These are phyloP conservation scores for Acarapis woodi DNA, from an alignment of 1,140 invertebrate genomes.

Conservation along the genomic window DNA sequence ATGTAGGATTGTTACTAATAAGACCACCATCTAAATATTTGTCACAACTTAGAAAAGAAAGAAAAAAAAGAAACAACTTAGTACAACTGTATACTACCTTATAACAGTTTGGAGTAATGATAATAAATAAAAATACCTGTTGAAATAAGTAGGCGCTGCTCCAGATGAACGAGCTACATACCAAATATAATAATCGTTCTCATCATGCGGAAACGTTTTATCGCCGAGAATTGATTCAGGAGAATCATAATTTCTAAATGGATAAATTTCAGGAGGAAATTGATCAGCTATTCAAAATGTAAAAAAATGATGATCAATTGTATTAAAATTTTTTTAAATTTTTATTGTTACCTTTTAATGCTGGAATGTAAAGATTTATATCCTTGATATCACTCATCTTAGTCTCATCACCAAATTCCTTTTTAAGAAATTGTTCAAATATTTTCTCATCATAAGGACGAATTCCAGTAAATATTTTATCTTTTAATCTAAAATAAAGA, in stretches of 20 bases:
- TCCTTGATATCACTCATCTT: slow-evolving; percentile 17
- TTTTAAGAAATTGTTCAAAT: slow-evolving; percentile 62
- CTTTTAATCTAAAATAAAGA: slow-evolving; percentile 71
- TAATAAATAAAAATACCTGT: too few species aligned
- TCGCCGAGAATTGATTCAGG: slow-evolving; percentile 19
- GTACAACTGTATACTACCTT: too few species aligned
- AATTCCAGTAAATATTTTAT: slow-evolving; percentile 54
- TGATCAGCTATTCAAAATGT: slow-evolving; percentile 34
- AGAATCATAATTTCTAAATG: slow-evolving; percentile 70
- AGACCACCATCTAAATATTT: slow-evolving; percentile 72
- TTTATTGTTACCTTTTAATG: not conserved
- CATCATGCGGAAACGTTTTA: not conserved
- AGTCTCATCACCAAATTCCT: slow-evolving; percentile 47
- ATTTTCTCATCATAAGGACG: slow-evolving; percentile 50
- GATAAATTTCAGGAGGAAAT: slow-evolving; percentile 67
- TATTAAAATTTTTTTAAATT: not conserved
- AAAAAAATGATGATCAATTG: not conserved
- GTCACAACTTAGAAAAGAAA: slow-evolving; percentile 34
- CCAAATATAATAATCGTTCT: slow-evolving; percentile 28
- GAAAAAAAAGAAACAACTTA: too few species aligned
- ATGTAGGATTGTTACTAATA: slow-evolving; percentile 90
- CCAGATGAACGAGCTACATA: slow-evolving; percentile 63
- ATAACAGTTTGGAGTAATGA: too few species aligned
- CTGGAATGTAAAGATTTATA: not conserved
- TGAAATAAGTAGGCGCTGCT: slow-evolving; percentile 81